phyloP scores from a whole-genome alignment of 2,113 vertebrate species.

The Platysternon megacephalum region DNA sequence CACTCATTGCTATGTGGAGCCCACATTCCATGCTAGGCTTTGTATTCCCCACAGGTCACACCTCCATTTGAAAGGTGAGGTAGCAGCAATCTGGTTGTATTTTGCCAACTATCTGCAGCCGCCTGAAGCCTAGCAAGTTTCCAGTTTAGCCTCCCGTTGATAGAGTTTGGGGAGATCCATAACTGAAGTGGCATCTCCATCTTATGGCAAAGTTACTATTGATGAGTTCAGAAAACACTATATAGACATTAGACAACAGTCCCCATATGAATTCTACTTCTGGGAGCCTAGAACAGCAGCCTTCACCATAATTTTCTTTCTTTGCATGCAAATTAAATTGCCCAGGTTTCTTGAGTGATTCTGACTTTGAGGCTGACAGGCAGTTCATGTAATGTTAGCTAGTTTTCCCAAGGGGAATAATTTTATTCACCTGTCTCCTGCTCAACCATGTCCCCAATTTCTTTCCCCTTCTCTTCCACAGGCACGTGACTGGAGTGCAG shows the following conservation, averaged over 20 bases:
- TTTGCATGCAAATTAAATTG: neutral
- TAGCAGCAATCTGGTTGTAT: neutral
- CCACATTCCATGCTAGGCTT: neutral
- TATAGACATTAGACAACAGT: neutral
- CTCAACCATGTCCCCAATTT: neutral
- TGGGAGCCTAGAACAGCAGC: neutral
- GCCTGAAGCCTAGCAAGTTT: neutral
- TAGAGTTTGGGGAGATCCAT: neutral
- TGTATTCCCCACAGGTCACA: neutral
- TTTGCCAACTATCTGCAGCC: neutral
- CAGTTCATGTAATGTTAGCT: neutral
- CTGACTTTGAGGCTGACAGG: conserved; percentile 1
- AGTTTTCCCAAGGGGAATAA: conserved; percentile 16
- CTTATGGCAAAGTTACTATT: neutral
- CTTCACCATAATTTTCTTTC: neutral
- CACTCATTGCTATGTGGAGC: neutral
- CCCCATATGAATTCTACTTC: neutral
- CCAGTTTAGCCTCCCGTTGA: neutral
- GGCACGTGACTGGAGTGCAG: conserved; percentile 13
- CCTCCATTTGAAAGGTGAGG: neutral
- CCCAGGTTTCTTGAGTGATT: neutral
- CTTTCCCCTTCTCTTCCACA: neutral
- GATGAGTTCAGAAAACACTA: neutral
- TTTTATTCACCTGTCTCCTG: conserved; percentile 18
- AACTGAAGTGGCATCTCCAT: neutral